Base-by-base conservation (phyloP, 1,140 invertebrate species). In the Leptonema lineaticorne region DNA sequence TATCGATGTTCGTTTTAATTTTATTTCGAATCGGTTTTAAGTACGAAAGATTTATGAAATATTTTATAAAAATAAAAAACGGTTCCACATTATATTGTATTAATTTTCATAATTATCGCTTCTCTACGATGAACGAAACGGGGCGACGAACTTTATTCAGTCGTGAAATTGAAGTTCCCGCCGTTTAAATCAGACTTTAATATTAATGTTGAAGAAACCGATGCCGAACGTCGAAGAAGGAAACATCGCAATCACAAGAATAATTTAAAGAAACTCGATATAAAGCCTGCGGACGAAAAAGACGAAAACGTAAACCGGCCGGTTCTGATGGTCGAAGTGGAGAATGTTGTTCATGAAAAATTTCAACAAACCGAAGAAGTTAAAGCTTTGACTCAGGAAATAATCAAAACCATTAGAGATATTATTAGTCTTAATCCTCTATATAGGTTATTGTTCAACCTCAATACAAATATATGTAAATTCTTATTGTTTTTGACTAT, bases 321-420 rank as follows among this genome's bases (percentile, higher is more conserved):
- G 41, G 84, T 99, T 8, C 81, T 99, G 28, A 96, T 98, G 91
- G 95, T 92, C 0, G 94, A 97, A 81, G 94, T 96, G 28, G 94
- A 97, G 79, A 99, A 99, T 85, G 78, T 98, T 46, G 85, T 88
- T 29, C 92, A 96, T 77, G 90, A 96, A 67, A 90, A 92, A 72
- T 98, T 96, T 79, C 85, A 90, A 71, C 91, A 92, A 78, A 97
- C 91, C 14, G 93, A 96, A 78, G 96, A 99, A 87, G 90, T 99
- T 20, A 99, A 98, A 83, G 96, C 97, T 2, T 77, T 98, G 46
- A 97, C 94, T 0, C 95, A 97, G 81, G 96, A 98, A 85, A 89
- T 98, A 67, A 96, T 99, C 7, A 97, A 99, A 82, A 99, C 97
- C 0, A 97, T 99, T 53, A 83, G 95, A 56, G 96, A 98, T 81